Conservation (phyloP, 2,888 invertebrate species). For the Metallyticus violacea region DNA sequence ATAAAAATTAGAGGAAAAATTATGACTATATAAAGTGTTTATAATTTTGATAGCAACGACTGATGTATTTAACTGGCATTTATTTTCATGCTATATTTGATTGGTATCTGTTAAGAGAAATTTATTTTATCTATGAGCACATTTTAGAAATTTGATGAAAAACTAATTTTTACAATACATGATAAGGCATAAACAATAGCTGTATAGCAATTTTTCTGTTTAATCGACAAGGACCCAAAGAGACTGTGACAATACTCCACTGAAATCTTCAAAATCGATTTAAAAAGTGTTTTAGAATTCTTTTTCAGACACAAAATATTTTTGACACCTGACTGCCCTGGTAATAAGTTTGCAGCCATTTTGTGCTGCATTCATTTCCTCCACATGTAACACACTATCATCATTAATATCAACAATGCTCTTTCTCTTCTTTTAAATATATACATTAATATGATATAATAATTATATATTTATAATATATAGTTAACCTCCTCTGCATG, state of each 20-base stretch:
- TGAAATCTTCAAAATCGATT: not conserved
- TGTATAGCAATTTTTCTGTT: not conserved
- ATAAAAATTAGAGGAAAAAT: not conserved
- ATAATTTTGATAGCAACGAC: not conserved
- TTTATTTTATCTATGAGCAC: not conserved
- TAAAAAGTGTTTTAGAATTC: not conserved
- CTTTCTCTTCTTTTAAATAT: constrained; percentile 21
- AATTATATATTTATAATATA: constrained; percentile 28
- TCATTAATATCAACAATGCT: constrained; percentile 28
- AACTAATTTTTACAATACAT: not conserved
- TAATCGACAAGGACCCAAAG: not conserved
- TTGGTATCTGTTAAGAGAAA: not conserved
- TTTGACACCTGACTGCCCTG: not conserved
- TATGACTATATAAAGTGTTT: not conserved
- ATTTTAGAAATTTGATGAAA: not conserved
- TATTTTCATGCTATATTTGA: too few relatives aligned
- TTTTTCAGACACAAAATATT: constrained; percentile 1
- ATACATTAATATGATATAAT: constrained; percentile 25
- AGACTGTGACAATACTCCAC: not conserved
- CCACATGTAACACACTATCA: constrained; percentile 17
- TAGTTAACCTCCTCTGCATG: constrained; percentile 9
- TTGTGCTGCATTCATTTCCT: not conserved
- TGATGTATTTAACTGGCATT: not conserved
- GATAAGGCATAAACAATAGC: not conserved
- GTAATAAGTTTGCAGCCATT: not conserved